Percentiles rank a stretch among this genome's conserved stretches.
Conservation (phyloP, 1,140 invertebrate genomes). For the Bombus turneri region DNA sequence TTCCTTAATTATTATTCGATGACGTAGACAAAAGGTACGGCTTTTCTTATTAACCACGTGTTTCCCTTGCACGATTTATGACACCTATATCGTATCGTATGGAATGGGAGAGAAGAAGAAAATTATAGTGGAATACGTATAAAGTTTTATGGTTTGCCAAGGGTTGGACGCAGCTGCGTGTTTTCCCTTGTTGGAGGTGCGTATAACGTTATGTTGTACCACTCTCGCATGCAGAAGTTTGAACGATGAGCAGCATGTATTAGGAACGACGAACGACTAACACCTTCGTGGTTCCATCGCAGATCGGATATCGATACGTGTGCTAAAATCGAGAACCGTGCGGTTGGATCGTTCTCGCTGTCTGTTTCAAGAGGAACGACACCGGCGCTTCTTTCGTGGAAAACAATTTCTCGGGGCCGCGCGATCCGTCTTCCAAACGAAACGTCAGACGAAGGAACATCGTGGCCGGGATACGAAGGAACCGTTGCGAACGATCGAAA, state of each 20-base stretch:
- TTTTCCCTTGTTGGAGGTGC: not conserved
- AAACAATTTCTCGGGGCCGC: slow-evolving; percentile 8
- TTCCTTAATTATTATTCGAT: slow-evolving; percentile 23
- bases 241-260: not conserved
- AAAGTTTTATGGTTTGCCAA: slow-evolving; percentile 8
- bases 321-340: not conserved
- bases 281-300: not conserved
- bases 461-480: not conserved
- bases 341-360: not conserved
- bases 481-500: not conserved
- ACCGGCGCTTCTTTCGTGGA: not conserved
- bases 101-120: no score
- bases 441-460: not conserved
- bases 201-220: not conserved
- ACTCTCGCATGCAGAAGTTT: no score
- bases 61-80: slow-evolving; percentile 18
- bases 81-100: not conserved
- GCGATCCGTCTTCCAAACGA: slow-evolving; percentile 1
- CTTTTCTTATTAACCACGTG: not conserved
- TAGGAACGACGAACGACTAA: slow-evolving; percentile 2
- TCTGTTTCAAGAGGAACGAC: not conserved
- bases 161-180: slow-evolving; percentile 23
- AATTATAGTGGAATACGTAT: not conserved
- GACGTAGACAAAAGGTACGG: not conserved
- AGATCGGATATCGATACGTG: not conserved